phyloP scores from a whole-genome alignment of 2,797 vertebrate species.

The Hydrocynus forskahlii region DNA sequence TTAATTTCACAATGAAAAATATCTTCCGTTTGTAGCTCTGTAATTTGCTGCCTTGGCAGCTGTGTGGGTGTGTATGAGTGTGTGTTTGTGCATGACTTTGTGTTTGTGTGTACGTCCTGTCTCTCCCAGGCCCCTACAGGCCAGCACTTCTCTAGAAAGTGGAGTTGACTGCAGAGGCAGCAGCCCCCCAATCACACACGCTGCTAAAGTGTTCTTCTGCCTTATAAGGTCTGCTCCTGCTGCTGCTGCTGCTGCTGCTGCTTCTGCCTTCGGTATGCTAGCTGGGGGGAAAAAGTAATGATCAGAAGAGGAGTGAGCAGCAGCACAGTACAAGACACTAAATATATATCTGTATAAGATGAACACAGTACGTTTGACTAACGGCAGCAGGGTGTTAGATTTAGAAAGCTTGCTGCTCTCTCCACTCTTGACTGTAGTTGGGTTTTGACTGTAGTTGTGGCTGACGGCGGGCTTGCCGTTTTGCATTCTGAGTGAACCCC shows the following conservation, averaged over 20 bases:
- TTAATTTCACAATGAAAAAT: constrained; percentile 1
- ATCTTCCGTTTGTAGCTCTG: constrained; percentile 15
- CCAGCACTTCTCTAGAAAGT: constrained; percentile 46
- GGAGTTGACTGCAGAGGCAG: constrained; percentile 53
- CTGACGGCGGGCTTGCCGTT: not conserved
- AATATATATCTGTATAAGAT: not conserved
- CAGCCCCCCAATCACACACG: constrained; percentile 70
- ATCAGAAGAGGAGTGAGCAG: constrained; percentile 42
- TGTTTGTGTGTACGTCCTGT: constrained; percentile 15
- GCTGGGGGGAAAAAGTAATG: constrained; percentile 33
- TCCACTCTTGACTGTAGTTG: not conserved
- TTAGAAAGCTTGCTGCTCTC: not conserved
- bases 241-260: constrained; percentile 41
- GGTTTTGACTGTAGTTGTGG: not conserved
- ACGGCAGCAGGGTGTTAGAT: not conserved
- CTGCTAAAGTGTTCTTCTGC: constrained; percentile 68
- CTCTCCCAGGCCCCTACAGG: constrained; percentile 38
- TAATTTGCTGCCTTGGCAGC: constrained; percentile 11
- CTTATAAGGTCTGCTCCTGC: constrained; percentile 75
- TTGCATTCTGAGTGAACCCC: not conserved
- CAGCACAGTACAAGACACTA: not conserved
- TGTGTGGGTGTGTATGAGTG: constrained; percentile 38
- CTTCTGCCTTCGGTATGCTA: constrained; percentile 59
- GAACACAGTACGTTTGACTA: not conserved
- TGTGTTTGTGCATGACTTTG: constrained; percentile 47